Evolutionary conservation across 2,797 vertebrate species (phyloP).

Genomic region (Allobates femoralis): DNA sequence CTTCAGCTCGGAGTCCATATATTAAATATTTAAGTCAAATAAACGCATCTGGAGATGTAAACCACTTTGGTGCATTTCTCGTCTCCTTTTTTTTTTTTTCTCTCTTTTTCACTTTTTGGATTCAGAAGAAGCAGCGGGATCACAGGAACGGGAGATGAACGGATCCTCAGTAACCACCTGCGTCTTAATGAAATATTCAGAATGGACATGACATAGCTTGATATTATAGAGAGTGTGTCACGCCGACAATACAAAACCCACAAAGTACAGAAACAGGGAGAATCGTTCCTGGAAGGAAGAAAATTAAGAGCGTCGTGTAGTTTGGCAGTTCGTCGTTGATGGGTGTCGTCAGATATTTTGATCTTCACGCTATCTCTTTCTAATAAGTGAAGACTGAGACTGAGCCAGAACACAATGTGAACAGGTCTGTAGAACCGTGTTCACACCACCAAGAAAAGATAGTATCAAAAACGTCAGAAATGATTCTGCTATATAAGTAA

Average conservation of each 20-base stretch:
- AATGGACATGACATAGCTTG: constrained; percentile 18
- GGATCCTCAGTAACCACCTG: constrained; percentile 41
- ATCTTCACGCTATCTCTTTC: too few species aligned
- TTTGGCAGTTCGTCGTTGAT: too few species aligned
- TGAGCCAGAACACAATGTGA: too few species aligned
- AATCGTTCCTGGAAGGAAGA: neutral
- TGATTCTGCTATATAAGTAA: too few species aligned
- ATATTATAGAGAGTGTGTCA: constrained; percentile 7
- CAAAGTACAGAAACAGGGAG: neutral
- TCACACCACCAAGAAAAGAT: too few species aligned
- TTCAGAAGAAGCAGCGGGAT: constrained; percentile 65
- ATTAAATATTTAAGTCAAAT: constrained; percentile 79
- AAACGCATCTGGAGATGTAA: constrained; percentile 70
- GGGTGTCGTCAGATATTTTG: too few species aligned
- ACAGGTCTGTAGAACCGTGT: too few species aligned
- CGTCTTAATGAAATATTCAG: constrained; percentile 48
- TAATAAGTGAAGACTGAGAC: too few species aligned
- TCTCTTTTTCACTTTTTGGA: constrained; percentile 66
- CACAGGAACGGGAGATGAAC: constrained; percentile 53
- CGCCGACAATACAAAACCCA: constrained; percentile 10
- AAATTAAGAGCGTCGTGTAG: neutral
- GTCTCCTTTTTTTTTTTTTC: constrained; percentile 71
- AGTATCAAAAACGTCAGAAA: too few species aligned
- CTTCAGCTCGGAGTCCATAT: constrained; percentile 71
- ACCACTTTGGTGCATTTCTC: constrained; percentile 72